A percentile compares a stretch with the other conserved stretches of the same genome.
Evolutionary conservation across 2,888 invertebrate genomes (phyloP).

Genomic region (Xanthostigma xanthostigma): DNA sequence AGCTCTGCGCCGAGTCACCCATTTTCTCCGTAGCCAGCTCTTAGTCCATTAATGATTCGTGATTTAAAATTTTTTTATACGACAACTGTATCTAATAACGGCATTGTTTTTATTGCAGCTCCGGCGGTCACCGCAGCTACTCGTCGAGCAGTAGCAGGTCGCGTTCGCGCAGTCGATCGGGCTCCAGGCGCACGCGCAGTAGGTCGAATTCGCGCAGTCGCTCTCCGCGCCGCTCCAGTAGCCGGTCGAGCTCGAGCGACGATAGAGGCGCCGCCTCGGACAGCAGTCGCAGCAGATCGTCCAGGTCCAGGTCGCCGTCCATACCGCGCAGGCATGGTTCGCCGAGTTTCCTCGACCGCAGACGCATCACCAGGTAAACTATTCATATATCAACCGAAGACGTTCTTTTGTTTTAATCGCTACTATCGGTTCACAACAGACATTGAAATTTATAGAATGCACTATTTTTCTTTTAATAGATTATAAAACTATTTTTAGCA

Average conservation of each 20-base stretch:
- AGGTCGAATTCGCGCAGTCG: slow-evolving; percentile 25
- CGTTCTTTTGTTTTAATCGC: too few relatives aligned
- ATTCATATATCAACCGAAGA: too few relatives aligned
- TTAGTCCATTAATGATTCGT: too few relatives aligned
- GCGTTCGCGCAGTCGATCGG: slow-evolving; percentile 14
- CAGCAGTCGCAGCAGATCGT: slow-evolving; percentile 36
- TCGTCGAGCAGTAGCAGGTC: slow-evolving; percentile 20
- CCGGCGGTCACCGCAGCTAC: slow-evolving; percentile 16
- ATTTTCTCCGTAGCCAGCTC: too few relatives aligned
- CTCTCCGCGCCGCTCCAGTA: slow-evolving; percentile 32
- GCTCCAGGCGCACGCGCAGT: slow-evolving; percentile 24
- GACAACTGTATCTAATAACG: neutral
- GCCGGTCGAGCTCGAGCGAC: slow-evolving; percentile 34
- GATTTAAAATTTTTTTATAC: neutral
- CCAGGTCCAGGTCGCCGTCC: slow-evolving; percentile 64
- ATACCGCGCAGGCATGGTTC: slow-evolving; percentile 86
- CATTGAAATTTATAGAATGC: too few relatives aligned
- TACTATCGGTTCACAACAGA: too few relatives aligned
- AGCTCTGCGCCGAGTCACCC: too few relatives aligned
- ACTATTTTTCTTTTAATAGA: too few relatives aligned
- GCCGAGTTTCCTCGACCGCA: slow-evolving; percentile 83
- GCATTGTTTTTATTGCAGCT: slow-evolving; percentile 12
- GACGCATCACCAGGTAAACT: slow-evolving; percentile 84
- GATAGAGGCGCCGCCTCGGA: slow-evolving; percentile 32
- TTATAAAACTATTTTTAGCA: too few relatives aligned